Base-by-base conservation (phyloP, 1,140 invertebrate species). In the Drosophila setifemur region DNA sequence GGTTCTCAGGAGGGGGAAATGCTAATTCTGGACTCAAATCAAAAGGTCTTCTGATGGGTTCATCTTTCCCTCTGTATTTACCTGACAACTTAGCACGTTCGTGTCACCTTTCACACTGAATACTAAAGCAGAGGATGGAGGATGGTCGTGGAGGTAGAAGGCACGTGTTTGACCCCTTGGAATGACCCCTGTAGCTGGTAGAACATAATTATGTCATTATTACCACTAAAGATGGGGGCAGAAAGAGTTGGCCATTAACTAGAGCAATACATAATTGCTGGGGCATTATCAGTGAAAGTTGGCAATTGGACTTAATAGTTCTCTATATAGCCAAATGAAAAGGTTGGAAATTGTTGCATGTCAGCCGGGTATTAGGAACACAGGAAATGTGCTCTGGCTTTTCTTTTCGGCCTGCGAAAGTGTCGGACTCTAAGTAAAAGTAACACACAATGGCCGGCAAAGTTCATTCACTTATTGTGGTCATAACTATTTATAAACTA, bases 271-370 rank as follows among this genome's bases (percentile, higher is more conserved):
- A 40, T 75, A 81, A 81, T 81, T 57, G 66, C 69, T 25, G 31
- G 16, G 5, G 39, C 71, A 61, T 77, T 73, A 66, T 70, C 49
- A 83, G 79, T 79, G 79, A 83, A 83, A 83, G 79, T 85, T 74
- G 55, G 53, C 57, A 66, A 53, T 60, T 52, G 31, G 33, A 58
- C 44, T 85, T 78, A 85, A 83, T 85, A 70, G 72, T 72, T 47
- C 48, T 44, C n/a, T 43, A 43, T 43, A 14, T 25, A 18, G 21
- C 16, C 42, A 35, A 76, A 75, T 76, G 44, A 71, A 72, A 72
- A 74, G 68, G 66, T 58, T 57, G 23, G 29, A 57, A 69, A 48
- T 55, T 53, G 48, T 85, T 73, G 81, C 79, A 83, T 83, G 79
- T 86, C 43, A 45, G 40, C 6, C 37, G 16, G 9, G 55, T 39